Percentiles rank a stretch among this genome's conserved stretches.
phyloP scores from a whole-genome alignment of 1,140 invertebrate species.

The Chelonus insularis region DNA sequence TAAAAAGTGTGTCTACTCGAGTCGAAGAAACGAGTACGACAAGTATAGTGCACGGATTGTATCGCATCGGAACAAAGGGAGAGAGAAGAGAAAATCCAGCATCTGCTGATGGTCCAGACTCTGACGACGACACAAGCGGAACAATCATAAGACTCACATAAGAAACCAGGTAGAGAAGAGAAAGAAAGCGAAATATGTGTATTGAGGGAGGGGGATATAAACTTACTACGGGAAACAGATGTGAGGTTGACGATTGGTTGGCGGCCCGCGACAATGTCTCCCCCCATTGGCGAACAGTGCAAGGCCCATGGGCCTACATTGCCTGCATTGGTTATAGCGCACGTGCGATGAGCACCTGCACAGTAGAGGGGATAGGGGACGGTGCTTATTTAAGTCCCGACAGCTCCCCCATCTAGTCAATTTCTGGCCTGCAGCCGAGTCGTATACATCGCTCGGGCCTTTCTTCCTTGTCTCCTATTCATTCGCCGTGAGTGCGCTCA shows the following conservation, averaged over 20 bases:
- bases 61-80: too few relatives aligned
- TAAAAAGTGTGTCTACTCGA: too few relatives aligned
- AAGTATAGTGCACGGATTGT: too few relatives aligned
- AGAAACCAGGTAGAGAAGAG: background rate
- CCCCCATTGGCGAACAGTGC: constrained; percentile 48
- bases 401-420: constrained; percentile 44
- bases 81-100: too few relatives aligned
- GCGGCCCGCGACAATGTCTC: constrained; percentile 40
- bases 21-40: too few relatives aligned
- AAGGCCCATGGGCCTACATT: constrained; percentile 51
- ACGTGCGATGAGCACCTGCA: constrained; percentile 57
- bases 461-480: background rate
- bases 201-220: constrained; percentile 8
- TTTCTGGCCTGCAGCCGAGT: constrained; percentile 48
- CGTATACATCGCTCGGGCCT: constrained; percentile 12
- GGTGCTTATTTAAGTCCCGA: constrained; percentile 46
- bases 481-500: constrained; percentile 1
- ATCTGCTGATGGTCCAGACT: too few relatives aligned
- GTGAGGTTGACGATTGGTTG: constrained; percentile 45
- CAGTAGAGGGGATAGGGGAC: constrained; percentile 34
- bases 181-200: constrained; percentile 23
- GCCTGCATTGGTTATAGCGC: constrained; percentile 49
- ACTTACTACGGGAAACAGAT: constrained; percentile 45
- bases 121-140: too few relatives aligned
- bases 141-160: too few relatives aligned